phyloP scores from a whole-genome alignment of 2,888 invertebrate genomes.

The Pedicia rivosa region DNA sequence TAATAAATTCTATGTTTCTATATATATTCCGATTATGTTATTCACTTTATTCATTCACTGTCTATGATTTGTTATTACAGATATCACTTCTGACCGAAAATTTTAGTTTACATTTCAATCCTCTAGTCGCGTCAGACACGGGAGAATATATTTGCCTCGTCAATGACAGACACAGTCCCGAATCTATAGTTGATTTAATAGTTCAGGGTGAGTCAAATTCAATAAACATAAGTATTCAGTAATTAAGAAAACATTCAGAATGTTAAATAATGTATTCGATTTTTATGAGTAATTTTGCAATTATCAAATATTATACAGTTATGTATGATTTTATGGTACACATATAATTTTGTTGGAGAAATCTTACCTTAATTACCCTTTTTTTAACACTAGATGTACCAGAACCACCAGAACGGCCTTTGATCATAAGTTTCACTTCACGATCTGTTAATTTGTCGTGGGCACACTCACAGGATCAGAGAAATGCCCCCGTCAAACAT shows the following conservation, averaged over 20 bases:
- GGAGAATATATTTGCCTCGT: constrained; percentile 52
- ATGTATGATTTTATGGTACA: no score
- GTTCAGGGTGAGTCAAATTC: constrained; percentile 43
- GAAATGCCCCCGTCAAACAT: constrained; percentile 51
- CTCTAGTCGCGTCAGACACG: constrained; percentile 43
- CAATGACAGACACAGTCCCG: constrained; percentile 48
- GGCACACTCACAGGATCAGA: constrained; percentile 52
- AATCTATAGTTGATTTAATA: constrained; percentile 44
- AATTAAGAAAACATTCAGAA: no score
- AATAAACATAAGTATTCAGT: no score
- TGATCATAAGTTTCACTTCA: constrained; percentile 55
- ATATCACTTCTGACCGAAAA: constrained; percentile 41
- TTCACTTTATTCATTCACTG: no score
- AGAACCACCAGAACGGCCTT: constrained; percentile 51
- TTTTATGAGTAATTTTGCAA: no score
- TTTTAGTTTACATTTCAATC: constrained; percentile 44
- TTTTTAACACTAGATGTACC: constrained; percentile 56
- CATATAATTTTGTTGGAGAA: no score
- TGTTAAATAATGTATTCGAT: no score
- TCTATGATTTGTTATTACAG: constrained; percentile 21
- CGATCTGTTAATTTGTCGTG: constrained; percentile 57
- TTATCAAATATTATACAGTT: no score
- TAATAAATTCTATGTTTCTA: no score
- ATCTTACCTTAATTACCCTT: no score
- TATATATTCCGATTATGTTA: no score